Evolutionary conservation across 2,888 invertebrate genomes (phyloP).

Genomic region (Temnothorax unifasciatus): DNA sequence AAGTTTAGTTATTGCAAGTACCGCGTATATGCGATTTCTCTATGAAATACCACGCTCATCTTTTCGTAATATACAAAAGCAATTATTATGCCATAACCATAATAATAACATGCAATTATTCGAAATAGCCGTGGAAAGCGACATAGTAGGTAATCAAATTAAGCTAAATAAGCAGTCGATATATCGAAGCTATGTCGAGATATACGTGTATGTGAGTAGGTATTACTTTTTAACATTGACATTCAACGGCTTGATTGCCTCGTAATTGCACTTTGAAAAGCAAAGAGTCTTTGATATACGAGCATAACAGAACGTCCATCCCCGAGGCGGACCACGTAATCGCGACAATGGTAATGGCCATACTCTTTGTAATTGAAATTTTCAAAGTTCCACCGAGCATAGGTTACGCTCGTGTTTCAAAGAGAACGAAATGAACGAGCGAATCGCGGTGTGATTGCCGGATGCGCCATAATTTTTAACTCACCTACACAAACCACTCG

Average conservation of each 20-base stretch:
- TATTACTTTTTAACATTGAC: conserved; percentile 31
- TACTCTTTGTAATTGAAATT: conserved; percentile 53
- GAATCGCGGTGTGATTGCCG: background rate
- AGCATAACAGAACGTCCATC: conserved; percentile 17
- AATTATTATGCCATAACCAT: background rate
- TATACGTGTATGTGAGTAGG: background rate
- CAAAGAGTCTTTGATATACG: conserved; percentile 44
- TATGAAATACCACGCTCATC: conserved; percentile 2
- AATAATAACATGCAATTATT: conserved; percentile 29
- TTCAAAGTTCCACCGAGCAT: conserved; percentile 34
- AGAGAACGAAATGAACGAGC: conserved; percentile 22
- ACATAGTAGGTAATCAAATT: background rate
- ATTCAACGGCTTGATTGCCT: conserved; percentile 20
- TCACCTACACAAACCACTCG: conserved; percentile 95
- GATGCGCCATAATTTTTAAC: conserved; percentile 69
- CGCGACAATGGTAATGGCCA: conserved; percentile 36
- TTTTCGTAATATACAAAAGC: conserved; percentile 12
- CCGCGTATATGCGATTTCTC: background rate
- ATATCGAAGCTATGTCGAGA: background rate
- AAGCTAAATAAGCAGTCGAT: conserved; percentile 2
- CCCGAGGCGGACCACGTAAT: conserved; percentile 5
- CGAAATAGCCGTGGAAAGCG: background rate
- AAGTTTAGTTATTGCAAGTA: conserved; percentile 20
- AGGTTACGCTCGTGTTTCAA: conserved; percentile 35
- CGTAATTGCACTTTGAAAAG: conserved; percentile 37